Conservation (phyloP, 2,113 vertebrate species). For the Nipponia nippon region DNA sequence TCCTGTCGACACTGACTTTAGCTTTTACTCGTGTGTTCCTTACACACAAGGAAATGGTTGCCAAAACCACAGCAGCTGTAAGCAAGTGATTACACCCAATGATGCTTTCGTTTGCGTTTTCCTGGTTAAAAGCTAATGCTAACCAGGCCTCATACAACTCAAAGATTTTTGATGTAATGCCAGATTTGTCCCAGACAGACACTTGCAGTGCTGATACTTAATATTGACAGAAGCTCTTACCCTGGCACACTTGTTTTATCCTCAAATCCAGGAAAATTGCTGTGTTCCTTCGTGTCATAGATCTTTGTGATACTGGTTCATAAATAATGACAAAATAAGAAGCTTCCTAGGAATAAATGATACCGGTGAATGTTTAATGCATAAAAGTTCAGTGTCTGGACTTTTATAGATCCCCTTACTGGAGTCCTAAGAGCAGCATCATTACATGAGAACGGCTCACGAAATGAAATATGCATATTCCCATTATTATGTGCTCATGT, state of each 20-base stretch:
- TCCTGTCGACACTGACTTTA: neutral
- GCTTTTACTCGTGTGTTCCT: neutral
- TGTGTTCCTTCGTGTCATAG: neutral
- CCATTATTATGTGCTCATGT: neutral
- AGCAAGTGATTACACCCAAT: neutral
- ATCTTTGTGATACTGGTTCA: neutral
- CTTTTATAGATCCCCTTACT: neutral
- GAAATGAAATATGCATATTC: conserved; percentile 30
- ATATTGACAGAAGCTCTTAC: neutral
- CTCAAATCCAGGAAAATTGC: neutral
- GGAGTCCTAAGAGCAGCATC: neutral
- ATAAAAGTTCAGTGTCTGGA: neutral
- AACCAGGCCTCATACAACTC: neutral
- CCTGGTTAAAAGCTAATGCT: neutral
- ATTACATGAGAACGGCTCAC: neutral
- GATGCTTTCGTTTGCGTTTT: neutral
- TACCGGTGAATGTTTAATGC: neutral
- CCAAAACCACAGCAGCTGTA: conserved; percentile 34
- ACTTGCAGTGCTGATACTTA: neutral
- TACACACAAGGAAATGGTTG: conserved; percentile 37
- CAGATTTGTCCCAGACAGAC: neutral
- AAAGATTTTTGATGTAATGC: neutral
- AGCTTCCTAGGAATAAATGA: neutral
- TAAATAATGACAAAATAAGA: conserved; percentile 16
- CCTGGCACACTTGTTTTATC: neutral